phyloP scores from a whole-genome alignment of 2,888 invertebrate genomes.

The Lycophotia porphyrea region DNA sequence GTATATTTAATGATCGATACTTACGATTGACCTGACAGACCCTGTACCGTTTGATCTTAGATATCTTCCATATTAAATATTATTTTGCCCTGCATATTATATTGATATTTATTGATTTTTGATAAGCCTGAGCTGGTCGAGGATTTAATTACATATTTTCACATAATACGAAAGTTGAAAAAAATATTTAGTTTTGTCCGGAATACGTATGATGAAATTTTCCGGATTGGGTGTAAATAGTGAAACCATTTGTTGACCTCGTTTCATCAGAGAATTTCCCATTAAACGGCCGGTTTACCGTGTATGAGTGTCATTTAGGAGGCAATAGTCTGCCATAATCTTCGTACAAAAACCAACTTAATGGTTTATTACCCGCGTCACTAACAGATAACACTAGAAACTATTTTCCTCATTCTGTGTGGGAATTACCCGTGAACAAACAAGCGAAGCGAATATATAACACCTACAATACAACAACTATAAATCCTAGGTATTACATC shows the following conservation, averaged over 20 bases:
- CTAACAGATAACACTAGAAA: slow-evolving; percentile 24
- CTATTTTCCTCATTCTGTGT: slow-evolving; percentile 55
- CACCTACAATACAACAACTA: neutral
- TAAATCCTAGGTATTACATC: slow-evolving; percentile 4
- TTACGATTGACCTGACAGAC: slow-evolving; percentile 50
- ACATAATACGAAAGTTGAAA: slow-evolving; percentile 8
- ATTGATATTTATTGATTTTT: slow-evolving; percentile 32
- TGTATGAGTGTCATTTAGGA: slow-evolving; percentile 12
- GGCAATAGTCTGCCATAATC: neutral
- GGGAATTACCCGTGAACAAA: slow-evolving; percentile 54
- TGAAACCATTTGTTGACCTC: neutral
- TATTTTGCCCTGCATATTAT: slow-evolving; percentile 34
- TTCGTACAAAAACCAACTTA: slow-evolving; percentile 16
- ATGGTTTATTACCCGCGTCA: slow-evolving; percentile 37
- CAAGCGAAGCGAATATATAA: slow-evolving; percentile 13
- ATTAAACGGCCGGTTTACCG: slow-evolving; percentile 12
- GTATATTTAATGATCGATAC: slow-evolving; percentile 35
- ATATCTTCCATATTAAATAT: slow-evolving; percentile 35
- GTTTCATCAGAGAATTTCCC: slow-evolving; percentile 4
- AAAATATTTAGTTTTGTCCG: slow-evolving; percentile 7
- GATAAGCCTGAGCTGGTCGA: slow-evolving; percentile 13
- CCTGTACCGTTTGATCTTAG: slow-evolving; percentile 50
- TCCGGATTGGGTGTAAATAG: neutral
- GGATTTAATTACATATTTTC: slow-evolving; percentile 31
- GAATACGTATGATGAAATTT: slow-evolving; percentile 14